Conservation (phyloP, 2,113 vertebrate genomes). For the Syrrhaptes paradoxus region DNA sequence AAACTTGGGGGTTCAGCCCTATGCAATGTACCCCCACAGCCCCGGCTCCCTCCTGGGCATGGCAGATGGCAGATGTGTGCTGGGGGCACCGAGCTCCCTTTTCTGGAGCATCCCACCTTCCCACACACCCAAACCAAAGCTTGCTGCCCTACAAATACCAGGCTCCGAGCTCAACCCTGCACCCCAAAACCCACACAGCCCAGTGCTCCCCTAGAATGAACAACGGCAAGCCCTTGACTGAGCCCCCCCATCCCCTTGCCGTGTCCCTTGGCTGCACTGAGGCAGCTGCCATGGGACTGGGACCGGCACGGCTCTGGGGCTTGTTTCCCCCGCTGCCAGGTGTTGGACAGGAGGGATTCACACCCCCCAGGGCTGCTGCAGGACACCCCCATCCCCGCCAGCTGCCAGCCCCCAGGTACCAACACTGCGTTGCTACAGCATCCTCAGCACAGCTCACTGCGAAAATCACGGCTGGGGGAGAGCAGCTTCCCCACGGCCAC, state of each 20-base stretch:
- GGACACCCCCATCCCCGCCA: background rate
- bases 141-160: background rate
- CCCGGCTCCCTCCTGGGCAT: background rate
- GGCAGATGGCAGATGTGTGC: background rate
- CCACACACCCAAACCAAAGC: background rate
- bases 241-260: background rate
- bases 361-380: background rate
- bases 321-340: background rate
- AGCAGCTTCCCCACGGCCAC: background rate
- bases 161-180: background rate
- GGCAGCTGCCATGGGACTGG: fast-evolving
- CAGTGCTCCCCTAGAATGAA: background rate
- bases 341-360: fast-evolving
- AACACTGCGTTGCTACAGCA: background rate
- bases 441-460: background rate
- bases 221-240: background rate
- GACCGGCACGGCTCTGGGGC: fast-evolving
- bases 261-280: background rate
- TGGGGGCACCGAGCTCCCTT: background rate
- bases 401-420: background rate
- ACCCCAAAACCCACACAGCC: background rate
- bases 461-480: background rate
- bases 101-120: background rate
- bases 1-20: background rate
- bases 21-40: fast-evolving